A percentile compares a stretch with the other conserved stretches of the same genome.
Conservation (phyloP, 2,888 invertebrate species). For the Ligdia adustata region DNA sequence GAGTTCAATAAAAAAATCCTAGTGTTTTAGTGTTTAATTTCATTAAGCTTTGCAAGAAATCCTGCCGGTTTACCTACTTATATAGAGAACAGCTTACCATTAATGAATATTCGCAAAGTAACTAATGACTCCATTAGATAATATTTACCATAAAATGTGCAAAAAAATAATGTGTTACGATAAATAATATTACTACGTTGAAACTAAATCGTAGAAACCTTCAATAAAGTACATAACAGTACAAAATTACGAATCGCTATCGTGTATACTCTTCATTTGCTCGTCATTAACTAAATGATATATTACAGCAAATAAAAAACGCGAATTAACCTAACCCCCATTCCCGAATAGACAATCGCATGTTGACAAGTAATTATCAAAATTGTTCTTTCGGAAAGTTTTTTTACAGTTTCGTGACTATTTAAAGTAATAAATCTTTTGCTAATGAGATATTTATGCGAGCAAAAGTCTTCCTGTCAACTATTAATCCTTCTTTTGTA, state of each 20-base stretch:
- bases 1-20: no score
- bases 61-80: no score
- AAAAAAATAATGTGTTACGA: no score
- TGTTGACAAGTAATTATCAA: conserved; percentile 82
- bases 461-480: conserved; percentile 66
- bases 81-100: no score
- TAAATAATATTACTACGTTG: no score
- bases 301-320: conserved; percentile 71
- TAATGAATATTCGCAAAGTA: no score
- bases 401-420: conserved; percentile 78
- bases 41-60: no score
- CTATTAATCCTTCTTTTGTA: conserved; percentile 74
- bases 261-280: conserved; percentile 74
- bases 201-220: no score
- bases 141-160: no score
- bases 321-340: conserved; percentile 63
- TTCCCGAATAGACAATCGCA: conserved; percentile 80
- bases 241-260: conserved; percentile 48
- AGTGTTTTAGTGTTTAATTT: no score
- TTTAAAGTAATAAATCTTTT: conserved; percentile 75
- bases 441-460: conserved; percentile 83
- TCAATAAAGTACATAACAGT: conserved; percentile 5
- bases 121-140: no score
- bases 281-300: conserved; percentile 80
- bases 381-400: conserved; percentile 69